phyloP scores from a whole-genome alignment of 2,888 invertebrate genomes.

The Monochamus alternatus region DNA sequence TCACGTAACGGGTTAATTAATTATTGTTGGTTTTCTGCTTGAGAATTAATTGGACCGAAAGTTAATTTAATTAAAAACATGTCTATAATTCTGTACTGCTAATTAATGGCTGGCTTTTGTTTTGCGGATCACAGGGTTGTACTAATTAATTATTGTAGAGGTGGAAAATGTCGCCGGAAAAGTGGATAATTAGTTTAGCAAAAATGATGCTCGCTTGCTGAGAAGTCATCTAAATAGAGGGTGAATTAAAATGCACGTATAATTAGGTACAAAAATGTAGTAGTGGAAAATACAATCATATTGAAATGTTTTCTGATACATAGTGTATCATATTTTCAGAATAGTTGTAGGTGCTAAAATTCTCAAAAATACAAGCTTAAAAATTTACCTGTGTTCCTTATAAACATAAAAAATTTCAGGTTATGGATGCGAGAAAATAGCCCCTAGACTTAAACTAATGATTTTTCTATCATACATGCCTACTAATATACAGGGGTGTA shows the following conservation, averaged over 20 bases:
- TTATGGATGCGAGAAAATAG: no score
- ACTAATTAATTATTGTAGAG: slow-evolving; percentile 15
- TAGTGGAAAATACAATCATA: no score
- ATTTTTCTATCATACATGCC: no score
- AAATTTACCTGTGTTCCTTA: background rate
- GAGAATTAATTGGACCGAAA: slow-evolving; percentile 39
- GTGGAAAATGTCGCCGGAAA: background rate
- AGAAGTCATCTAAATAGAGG: background rate
- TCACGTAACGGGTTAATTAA: slow-evolving; percentile 48
- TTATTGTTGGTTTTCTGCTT: slow-evolving; percentile 44
- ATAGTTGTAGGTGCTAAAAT: no score
- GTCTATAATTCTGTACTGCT: slow-evolving; percentile 33
- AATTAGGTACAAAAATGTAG: background rate
- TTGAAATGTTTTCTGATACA: no score
- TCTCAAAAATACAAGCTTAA: no score
- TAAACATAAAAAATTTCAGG: no score
- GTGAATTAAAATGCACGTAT: background rate
- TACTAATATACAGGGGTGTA: no score
- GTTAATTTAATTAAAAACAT: slow-evolving; percentile 44
- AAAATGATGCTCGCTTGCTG: background rate
- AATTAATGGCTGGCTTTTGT: slow-evolving; percentile 34
- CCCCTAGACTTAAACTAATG: no score
- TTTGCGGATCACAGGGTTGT: slow-evolving; percentile 21
- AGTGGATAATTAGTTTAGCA: slow-evolving; percentile 7
- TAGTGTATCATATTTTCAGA: no score